phyloP scores from a whole-genome alignment of 2,113 vertebrate genomes.

The Sphyrna mokarran region DNA sequence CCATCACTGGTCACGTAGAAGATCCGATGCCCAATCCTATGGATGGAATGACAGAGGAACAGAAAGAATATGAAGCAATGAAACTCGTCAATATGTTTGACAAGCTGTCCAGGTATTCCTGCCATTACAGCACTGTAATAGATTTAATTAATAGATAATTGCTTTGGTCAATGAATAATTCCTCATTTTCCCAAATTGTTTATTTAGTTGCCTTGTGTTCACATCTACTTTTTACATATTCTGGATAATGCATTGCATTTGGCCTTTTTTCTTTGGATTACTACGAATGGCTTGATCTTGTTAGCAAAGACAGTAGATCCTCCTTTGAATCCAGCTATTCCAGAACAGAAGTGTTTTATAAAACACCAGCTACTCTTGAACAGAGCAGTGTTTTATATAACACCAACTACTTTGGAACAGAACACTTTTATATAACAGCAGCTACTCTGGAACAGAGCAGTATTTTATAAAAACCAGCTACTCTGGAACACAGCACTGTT shows the following conservation, averaged over 20 bases:
- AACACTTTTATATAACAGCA: too few species aligned
- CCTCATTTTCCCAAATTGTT: background rate
- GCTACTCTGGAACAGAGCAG: too few species aligned
- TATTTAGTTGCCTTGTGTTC: background rate
- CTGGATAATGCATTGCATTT: background rate
- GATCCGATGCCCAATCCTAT: conserved; percentile 88
- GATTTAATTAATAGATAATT: background rate
- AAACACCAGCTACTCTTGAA: too few species aligned
- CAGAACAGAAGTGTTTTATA: too few species aligned
- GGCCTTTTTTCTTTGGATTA: background rate
- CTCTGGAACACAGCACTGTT: too few species aligned
- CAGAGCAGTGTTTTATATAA: too few species aligned
- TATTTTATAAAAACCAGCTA: too few species aligned
- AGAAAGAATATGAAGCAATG: conserved; percentile 95
- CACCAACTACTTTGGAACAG: too few species aligned
- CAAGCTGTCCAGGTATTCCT: conserved; percentile 80
- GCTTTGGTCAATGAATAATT: background rate
- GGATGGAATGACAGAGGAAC: conserved; percentile 97
- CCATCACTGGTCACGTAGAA: conserved; percentile 92
- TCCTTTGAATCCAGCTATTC: background rate
- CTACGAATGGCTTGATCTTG: too few species aligned
- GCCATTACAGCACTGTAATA: background rate
- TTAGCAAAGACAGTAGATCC: background rate
- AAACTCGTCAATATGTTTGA: conserved; percentile 93
- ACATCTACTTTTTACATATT: background rate